Percentiles rank a stretch among this genome's conserved stretches.
Evolutionary conservation across 64 coral and sea anemone genomes (phyloP).

Genomic region (Trachythela sp.): DNA sequence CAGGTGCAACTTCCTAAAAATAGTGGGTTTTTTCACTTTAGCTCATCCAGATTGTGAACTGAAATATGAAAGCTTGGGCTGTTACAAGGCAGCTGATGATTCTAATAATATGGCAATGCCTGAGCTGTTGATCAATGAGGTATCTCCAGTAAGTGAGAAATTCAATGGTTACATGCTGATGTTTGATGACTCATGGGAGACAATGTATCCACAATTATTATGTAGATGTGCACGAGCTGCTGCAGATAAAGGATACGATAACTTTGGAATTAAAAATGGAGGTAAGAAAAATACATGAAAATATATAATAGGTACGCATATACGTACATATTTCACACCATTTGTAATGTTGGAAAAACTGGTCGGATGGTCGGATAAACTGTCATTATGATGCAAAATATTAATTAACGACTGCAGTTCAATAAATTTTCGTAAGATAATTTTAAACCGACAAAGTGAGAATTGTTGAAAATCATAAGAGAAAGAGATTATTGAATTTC

Average conservation of each 20-base stretch:
- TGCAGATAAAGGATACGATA: slow-evolving; percentile 27
- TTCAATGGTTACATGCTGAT: slow-evolving; percentile 57
- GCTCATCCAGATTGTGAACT: background rate
- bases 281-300: slow-evolving; percentile 25
- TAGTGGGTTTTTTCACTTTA: background rate
- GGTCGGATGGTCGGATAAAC: no score
- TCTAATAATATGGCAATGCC: background rate
- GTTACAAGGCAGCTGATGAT: background rate
- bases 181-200: slow-evolving; percentile 22
- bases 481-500: no score
- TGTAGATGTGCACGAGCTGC: slow-evolving; percentile 76
- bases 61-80: background rate
- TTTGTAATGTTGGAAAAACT: no score
- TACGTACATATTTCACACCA: no score
- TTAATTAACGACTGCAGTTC: no score
- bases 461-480: no score
- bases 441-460: no score
- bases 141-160: background rate
- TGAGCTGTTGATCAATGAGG: slow-evolving; percentile 43
- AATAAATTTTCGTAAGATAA: no score
- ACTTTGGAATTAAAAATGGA: slow-evolving; percentile 60
- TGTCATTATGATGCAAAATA: no score
- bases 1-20: no score
- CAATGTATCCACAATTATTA: slow-evolving; percentile 54
- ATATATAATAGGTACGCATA: background rate